Conservation (phyloP, 2,888 invertebrate species). For the Dichetophora obliterata region DNA sequence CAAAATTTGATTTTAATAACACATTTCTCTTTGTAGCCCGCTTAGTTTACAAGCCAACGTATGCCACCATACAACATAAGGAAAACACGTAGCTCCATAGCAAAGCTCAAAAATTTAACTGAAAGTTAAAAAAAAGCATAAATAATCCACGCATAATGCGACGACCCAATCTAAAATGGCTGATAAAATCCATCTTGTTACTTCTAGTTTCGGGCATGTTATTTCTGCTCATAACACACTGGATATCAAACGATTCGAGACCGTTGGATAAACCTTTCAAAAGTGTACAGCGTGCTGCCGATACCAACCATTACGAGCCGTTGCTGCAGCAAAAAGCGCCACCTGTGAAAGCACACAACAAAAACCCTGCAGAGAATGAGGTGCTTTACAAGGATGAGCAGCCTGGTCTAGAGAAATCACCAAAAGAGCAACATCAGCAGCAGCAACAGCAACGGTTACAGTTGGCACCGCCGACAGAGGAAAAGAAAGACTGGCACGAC, state of each 20-base stretch:
- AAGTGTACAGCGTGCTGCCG: constrained; percentile 39
- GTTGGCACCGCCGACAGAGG: constrained; percentile 40
- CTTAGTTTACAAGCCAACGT: not conserved
- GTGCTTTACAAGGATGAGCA: constrained; percentile 7
- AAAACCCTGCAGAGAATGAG: not conserved
- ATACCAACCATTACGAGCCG: constrained; percentile 35
- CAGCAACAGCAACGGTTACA: constrained; percentile 40
- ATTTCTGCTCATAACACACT: constrained; percentile 63
- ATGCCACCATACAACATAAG: not conserved
- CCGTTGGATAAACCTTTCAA: constrained; percentile 56
- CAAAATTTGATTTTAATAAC: not conserved
- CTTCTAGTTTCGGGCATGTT: constrained; percentile 58
- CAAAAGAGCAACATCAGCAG: constrained; percentile 27
- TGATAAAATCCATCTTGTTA: constrained; percentile 59
- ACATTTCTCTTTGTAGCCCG: not conserved
- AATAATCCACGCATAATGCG: constrained; percentile 55
- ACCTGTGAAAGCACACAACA: not conserved
- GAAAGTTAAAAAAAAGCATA: not conserved
- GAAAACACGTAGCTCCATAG: not conserved
- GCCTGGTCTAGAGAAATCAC: not conserved
- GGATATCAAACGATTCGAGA: constrained; percentile 63
- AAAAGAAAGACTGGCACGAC: constrained; percentile 87
- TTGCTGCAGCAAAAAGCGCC: constrained; percentile 11
- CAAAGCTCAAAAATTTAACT: not conserved
- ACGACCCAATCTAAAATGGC: constrained; percentile 65